phyloP scores from a whole-genome alignment of 1,140 invertebrate genomes.

The Ooceraea biroi region DNA sequence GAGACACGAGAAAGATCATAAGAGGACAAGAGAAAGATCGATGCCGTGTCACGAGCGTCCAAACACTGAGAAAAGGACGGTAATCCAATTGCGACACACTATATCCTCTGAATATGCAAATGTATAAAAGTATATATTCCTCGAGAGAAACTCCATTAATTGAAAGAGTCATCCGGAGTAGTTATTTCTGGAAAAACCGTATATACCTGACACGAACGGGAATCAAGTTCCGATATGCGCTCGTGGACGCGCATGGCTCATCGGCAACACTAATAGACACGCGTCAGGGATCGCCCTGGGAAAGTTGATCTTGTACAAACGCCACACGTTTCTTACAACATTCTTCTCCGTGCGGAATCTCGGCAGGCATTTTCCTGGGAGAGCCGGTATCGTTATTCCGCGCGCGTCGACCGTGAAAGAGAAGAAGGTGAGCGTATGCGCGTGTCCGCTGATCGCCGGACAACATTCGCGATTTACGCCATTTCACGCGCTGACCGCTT shows the following conservation, averaged over 20 bases:
- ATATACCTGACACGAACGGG: neutral
- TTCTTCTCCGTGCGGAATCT: conserved; percentile 54
- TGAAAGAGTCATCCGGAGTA: conserved; percentile 10
- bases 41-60: conserved; percentile 20
- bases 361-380: conserved; percentile 38
- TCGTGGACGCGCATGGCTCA: neutral
- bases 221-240: conserved; percentile 1
- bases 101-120: neutral
- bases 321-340: conserved; percentile 59
- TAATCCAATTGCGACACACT: neutral
- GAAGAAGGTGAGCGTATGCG: conserved; percentile 20
- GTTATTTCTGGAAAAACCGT: neutral
- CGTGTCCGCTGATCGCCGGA: conserved; percentile 55
- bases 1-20: neutral
- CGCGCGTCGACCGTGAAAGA: conserved; percentile 2
- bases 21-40: no score
- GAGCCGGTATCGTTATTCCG: conserved; percentile 60
- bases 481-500: conserved; percentile 45
- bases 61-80: neutral
- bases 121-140: neutral
- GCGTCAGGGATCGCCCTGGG: conserved; percentile 17
- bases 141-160: neutral
- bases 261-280: conserved; percentile 50
- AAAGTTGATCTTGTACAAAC: conserved; percentile 52
- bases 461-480: conserved; percentile 54